These are phyloP conservation scores for Callipepla squamata DNA, from an alignment of 2,113 vertebrate species.

Conservation along the genomic window DNA sequence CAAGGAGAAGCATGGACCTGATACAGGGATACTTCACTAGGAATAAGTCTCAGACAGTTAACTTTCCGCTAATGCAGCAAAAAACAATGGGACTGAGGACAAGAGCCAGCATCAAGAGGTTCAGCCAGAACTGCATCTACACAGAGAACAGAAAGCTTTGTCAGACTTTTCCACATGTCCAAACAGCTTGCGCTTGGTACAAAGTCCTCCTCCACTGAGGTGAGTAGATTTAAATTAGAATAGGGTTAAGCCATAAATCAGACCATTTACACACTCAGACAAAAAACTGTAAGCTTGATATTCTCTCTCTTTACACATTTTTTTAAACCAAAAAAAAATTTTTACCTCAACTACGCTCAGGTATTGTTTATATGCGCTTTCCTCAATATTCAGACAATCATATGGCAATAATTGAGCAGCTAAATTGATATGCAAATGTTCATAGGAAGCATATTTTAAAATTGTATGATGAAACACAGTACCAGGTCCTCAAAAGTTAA, in stretches of 20 bases:
- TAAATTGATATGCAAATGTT: not conserved
- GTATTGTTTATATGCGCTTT: not conserved
- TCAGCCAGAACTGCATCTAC: not conserved
- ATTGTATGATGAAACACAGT: not conserved
- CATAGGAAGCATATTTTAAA: conserved; percentile 4
- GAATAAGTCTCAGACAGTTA: not conserved
- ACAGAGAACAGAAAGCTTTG: not conserved
- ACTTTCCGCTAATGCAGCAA: not conserved
- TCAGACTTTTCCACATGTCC: not conserved
- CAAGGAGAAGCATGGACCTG: not conserved
- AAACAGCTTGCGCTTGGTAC: not conserved
- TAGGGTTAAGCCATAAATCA: not conserved
- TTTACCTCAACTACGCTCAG: not conserved
- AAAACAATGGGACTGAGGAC: not conserved
- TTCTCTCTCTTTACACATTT: not conserved
- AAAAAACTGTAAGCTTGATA: not conserved
- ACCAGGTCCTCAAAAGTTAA: not conserved
- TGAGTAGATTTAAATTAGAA: not conserved
- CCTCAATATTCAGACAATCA: not conserved
- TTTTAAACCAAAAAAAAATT: not conserved
- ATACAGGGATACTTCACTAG: not conserved
- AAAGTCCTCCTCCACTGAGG: not conserved
- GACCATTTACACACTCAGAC: not conserved
- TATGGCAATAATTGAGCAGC: not conserved
- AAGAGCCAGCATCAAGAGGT: not conserved